Evolutionary conservation across 2,888 invertebrate genomes (phyloP).

Genomic region (Malacosoma neustria): DNA sequence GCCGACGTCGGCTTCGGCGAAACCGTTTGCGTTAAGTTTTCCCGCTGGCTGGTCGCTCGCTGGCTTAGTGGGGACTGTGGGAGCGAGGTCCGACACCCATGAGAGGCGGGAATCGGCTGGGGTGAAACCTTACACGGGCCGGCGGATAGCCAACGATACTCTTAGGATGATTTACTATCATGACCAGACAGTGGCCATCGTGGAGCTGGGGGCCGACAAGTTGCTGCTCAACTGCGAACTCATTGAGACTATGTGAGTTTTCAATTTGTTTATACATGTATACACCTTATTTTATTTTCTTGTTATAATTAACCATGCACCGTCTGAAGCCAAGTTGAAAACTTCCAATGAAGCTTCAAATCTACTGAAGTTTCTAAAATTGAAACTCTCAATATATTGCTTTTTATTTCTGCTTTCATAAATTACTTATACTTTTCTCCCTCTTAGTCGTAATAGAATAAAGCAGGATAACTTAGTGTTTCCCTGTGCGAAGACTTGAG

Average conservation of each 20-base stretch:
- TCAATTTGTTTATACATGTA: too few relatives aligned
- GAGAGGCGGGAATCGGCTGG: slow-evolving; percentile 49
- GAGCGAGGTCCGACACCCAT: slow-evolving; percentile 43
- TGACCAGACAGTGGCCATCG: slow-evolving; percentile 88
- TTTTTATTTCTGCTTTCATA: too few relatives aligned
- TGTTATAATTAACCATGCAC: too few relatives aligned
- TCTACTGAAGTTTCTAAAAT: too few relatives aligned
- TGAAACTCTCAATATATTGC: too few relatives aligned
- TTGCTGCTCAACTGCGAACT: slow-evolving; percentile 85
- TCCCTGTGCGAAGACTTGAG: too few relatives aligned
- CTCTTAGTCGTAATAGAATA: too few relatives aligned
- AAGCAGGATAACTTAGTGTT: too few relatives aligned
- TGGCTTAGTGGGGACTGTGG: slow-evolving; percentile 54
- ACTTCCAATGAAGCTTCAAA: too few relatives aligned
- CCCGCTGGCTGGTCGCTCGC: slow-evolving; percentile 66
- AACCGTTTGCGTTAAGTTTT: slow-evolving; percentile 62
- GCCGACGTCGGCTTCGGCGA: slow-evolving; percentile 59
- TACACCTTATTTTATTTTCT: too few relatives aligned
- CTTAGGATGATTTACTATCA: slow-evolving; percentile 84
- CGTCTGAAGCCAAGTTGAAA: too few relatives aligned
- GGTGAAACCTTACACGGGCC: slow-evolving; percentile 78
- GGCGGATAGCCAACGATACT: slow-evolving; percentile 78
- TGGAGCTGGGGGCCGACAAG: slow-evolving; percentile 83
- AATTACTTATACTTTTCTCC: too few relatives aligned
- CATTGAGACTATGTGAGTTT: slow-evolving; percentile 90